Conservation (phyloP, 1,140 invertebrate genomes). For the Leptopilina clavipes region DNA sequence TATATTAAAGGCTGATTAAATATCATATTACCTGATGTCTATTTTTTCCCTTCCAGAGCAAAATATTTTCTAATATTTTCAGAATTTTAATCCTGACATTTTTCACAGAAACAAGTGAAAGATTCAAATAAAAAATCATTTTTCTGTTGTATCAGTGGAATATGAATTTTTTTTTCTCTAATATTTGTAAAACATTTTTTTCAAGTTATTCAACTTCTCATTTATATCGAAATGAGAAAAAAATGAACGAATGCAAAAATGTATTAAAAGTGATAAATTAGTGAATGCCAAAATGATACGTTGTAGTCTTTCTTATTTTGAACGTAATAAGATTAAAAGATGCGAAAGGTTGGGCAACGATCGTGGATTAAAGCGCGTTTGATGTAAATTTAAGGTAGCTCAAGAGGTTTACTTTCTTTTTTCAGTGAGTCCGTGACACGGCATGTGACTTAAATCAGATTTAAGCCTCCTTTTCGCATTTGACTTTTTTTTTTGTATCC, state of each 20-base stretch:
- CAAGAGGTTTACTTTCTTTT: conserved; percentile 62
- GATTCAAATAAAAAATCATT: too few species aligned
- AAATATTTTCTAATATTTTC: too few species aligned
- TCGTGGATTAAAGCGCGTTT: conserved; percentile 68
- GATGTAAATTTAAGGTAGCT: conserved; percentile 72
- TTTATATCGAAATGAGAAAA: background rate
- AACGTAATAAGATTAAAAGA: conserved; percentile 69
- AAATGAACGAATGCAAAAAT: background rate
- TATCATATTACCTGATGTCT: background rate
- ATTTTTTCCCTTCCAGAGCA: too few species aligned
- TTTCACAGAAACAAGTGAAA: too few species aligned
- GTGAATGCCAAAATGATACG: conserved; percentile 62
- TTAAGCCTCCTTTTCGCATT: conserved; percentile 55
- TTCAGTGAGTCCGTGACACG: conserved; percentile 66
- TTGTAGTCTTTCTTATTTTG: conserved; percentile 59
- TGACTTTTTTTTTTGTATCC: conserved; percentile 39
- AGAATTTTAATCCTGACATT: too few species aligned
- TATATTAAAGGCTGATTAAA: conserved; percentile 10
- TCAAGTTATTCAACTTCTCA: too few species aligned
- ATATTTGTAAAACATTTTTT: background rate
- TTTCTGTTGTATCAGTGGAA: too few species aligned
- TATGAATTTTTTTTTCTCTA: too few species aligned
- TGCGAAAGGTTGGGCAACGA: conserved; percentile 57
- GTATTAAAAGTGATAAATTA: conserved; percentile 64
- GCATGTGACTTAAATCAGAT: conserved; percentile 70